Evolutionary conservation across 2,797 vertebrate species (phyloP).

Genomic region (Anguilla pacifica): DNA sequence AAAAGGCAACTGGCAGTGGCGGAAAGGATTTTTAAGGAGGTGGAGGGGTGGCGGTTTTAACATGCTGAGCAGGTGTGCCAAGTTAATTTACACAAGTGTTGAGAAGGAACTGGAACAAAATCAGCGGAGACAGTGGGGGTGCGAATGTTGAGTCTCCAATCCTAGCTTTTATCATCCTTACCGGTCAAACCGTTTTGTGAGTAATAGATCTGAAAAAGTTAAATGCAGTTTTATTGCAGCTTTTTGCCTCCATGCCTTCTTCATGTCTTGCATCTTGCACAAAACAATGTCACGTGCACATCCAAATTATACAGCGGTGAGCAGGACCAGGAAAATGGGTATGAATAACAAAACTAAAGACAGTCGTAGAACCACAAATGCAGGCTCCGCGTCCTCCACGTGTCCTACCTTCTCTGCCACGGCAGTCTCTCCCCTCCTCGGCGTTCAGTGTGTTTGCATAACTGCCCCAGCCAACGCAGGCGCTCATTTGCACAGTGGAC

Average conservation of each 20-base stretch:
- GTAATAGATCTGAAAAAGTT: neutral
- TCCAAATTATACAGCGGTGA: neutral
- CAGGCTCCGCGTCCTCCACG: neutral
- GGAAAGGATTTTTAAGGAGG: constrained; percentile 32
- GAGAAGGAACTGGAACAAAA: neutral
- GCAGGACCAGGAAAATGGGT: neutral
- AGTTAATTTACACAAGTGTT: neutral
- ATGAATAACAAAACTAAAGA: neutral
- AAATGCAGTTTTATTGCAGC: neutral
- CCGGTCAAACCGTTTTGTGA: neutral
- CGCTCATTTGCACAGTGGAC: neutral
- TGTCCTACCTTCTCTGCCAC: neutral
- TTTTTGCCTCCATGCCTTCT: neutral
- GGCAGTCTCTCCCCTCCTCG: neutral
- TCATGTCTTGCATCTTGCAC: neutral
- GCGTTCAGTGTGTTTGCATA: neutral
- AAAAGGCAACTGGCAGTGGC: constrained; percentile 53
- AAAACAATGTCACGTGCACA: neutral
- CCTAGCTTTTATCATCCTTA: neutral
- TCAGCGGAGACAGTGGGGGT: neutral
- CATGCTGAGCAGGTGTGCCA: constrained; percentile 6
- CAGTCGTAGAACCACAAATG: neutral
- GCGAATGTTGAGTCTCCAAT: neutral
- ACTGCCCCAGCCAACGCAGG: neutral
- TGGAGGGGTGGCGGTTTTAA: constrained; percentile 21